Evolutionary conservation across 2,113 vertebrate genomes (phyloP).

Genomic region (Vulpes ferrilata): DNA sequence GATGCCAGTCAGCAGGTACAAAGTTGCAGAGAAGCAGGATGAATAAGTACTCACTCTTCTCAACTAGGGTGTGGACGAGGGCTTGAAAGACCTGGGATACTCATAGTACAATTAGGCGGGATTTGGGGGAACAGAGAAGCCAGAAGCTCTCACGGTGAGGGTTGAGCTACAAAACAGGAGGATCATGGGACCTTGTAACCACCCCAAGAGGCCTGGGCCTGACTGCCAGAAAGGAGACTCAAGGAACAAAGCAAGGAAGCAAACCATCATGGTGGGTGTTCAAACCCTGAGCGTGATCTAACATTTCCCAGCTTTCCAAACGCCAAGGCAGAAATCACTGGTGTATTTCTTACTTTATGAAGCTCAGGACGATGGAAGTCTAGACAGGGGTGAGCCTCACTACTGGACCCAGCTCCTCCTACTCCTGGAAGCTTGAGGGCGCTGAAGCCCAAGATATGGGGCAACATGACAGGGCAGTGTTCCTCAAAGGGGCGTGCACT

Average conservation of each 20-base stretch:
- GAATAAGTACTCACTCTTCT: rapidly evolving
- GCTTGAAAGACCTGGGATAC: not conserved
- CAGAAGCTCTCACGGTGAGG: not conserved
- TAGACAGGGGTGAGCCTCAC: not conserved
- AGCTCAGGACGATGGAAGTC: not conserved
- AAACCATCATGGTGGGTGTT: not conserved
- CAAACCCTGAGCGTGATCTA: too few relatives aligned
- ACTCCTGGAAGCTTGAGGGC: not conserved
- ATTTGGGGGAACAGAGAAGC: not conserved
- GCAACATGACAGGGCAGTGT: too few relatives aligned
- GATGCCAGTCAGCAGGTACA: rapidly evolving
- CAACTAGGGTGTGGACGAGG: not conserved
- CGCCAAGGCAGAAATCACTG: not conserved
- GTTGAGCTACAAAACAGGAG: not conserved
- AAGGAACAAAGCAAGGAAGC: not conserved
- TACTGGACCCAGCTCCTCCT: not conserved
- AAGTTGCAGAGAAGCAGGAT: not conserved
- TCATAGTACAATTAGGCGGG: rapidly evolving
- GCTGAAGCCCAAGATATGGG: rapidly evolving
- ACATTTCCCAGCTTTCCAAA: not conserved
- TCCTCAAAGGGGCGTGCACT: not conserved
- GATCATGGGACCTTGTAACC: not conserved
- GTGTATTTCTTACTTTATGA: not conserved
- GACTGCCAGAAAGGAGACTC: not conserved
- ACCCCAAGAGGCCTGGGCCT: too few relatives aligned